Conservation (phyloP, 2,797 vertebrate genomes). For the Bryconaethiops microstoma region DNA sequence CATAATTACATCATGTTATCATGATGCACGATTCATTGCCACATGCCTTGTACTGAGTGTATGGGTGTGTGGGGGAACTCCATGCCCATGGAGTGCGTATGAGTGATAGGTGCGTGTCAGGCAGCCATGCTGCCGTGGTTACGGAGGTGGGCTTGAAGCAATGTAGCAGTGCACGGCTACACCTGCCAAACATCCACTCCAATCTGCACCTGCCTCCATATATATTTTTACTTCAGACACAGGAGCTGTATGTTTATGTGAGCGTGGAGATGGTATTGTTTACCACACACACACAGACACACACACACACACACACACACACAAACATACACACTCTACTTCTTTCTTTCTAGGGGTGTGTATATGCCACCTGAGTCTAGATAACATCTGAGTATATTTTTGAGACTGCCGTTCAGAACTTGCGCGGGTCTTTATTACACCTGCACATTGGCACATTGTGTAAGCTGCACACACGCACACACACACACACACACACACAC, state of each 20-base stretch:
- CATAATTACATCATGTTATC: neutral
- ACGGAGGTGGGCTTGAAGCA: slow-evolving; percentile 46
- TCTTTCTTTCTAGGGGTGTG: neutral
- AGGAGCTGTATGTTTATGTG: slow-evolving; percentile 40
- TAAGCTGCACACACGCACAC: slow-evolving; percentile 4
- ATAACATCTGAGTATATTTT: slow-evolving; percentile 60
- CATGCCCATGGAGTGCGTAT: neutral
- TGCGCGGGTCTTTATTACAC: slow-evolving; percentile 45
- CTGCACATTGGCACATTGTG: slow-evolving; percentile 26
- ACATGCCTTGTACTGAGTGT: neutral
- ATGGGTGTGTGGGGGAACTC: neutral
- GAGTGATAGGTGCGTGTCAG: slow-evolving; percentile 38
- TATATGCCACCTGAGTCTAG: slow-evolving; percentile 49
- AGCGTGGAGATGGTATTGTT: slow-evolving; percentile 30
- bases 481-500: slow-evolving; percentile 2
- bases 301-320: slow-evolving; percentile 15
- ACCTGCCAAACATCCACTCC: slow-evolving; percentile 42
- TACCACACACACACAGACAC: slow-evolving; percentile 15
- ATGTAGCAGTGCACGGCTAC: slow-evolving; percentile 47
- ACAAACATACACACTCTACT: slow-evolving; percentile 25
- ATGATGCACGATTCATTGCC: neutral
- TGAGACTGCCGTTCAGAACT: slow-evolving; percentile 48
- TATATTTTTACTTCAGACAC: slow-evolving; percentile 53
- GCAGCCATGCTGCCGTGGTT: slow-evolving; percentile 43
- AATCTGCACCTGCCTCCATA: slow-evolving; percentile 45